These are phyloP conservation scores for Fistularia tabacaria DNA, from an alignment of 2,797 vertebrate genomes.

Conservation along the genomic window DNA sequence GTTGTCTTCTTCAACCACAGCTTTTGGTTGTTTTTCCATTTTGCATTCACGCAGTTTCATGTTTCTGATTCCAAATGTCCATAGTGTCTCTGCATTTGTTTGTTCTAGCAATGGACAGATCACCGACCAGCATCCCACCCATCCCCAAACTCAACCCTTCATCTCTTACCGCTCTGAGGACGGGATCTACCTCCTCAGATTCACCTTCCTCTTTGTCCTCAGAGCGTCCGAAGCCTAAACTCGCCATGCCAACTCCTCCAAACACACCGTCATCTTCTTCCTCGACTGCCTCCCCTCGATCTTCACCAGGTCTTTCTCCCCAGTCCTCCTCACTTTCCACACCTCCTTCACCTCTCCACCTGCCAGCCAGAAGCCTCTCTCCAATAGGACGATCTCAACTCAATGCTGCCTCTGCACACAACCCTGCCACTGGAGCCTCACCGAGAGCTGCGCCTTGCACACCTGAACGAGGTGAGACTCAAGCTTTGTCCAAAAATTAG, in stretches of 20 bases:
- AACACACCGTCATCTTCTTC: slow-evolving; percentile 32
- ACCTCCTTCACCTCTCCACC: slow-evolving; percentile 37
- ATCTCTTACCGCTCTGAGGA: slow-evolving; percentile 24
- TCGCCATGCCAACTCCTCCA: slow-evolving; percentile 39
- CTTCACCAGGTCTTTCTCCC: slow-evolving; percentile 31
- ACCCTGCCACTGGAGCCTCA: slow-evolving; percentile 16
- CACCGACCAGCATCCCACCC: slow-evolving; percentile 17
- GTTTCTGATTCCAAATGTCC: background rate
- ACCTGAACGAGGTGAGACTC: slow-evolving; percentile 61
- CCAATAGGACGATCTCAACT: slow-evolving; percentile 75
- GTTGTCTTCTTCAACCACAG: too few relatives aligned
- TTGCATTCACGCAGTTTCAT: background rate
- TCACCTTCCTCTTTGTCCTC: slow-evolving; percentile 25
- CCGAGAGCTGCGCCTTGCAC: slow-evolving; percentile 30
- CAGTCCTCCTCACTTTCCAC: slow-evolving; percentile 52
- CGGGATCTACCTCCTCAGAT: slow-evolving; percentile 19
- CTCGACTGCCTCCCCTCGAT: slow-evolving; percentile 31
- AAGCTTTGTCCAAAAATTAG: slow-evolving; percentile 5
- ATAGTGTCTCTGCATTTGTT: background rate
- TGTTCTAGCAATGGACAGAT: slow-evolving; percentile 65
- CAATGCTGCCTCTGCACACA: slow-evolving; percentile 63
- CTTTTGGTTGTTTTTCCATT: too few relatives aligned
- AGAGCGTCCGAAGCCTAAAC: slow-evolving; percentile 29
- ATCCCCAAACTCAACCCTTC: slow-evolving; percentile 26
- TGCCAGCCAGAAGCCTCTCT: slow-evolving; percentile 57